Conservation (phyloP, 2,113 vertebrate species). For the Morone chrysops region DNA sequence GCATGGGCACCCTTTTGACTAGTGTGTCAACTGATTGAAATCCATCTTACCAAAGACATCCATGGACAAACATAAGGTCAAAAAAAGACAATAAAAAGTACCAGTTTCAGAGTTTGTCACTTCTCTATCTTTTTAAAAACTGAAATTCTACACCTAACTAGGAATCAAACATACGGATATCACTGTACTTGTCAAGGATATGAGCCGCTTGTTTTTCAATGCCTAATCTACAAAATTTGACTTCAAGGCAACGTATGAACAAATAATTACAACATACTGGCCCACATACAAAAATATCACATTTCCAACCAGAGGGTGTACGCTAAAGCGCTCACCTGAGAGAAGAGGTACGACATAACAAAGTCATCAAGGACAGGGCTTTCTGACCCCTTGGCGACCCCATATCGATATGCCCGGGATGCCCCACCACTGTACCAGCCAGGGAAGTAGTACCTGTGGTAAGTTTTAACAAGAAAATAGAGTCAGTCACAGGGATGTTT, state of each 20-base stretch:
- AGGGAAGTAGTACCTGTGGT: conserved; percentile 93
- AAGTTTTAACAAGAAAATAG: background rate
- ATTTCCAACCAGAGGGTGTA: background rate
- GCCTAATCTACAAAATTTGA: background rate
- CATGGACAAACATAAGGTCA: background rate
- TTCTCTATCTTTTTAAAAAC: background rate
- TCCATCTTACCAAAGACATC: background rate
- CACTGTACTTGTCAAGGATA: background rate
- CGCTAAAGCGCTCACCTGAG: conserved; percentile 86
- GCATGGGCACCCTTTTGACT: background rate
- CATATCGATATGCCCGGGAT: conserved; percentile 91
- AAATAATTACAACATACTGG: background rate
- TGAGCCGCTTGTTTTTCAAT: conserved; percentile 15
- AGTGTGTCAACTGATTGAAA: background rate
- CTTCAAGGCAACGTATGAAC: background rate
- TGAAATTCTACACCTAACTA: background rate
- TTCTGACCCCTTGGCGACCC: conserved; percentile 89
- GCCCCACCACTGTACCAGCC: conserved; percentile 92
- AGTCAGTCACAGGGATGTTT: background rate
- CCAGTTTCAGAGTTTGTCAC: background rate
- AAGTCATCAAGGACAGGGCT: conserved; percentile 92
- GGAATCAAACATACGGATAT: background rate
- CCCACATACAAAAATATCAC: background rate
- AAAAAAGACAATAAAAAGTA: background rate
- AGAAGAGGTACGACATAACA: conserved; percentile 95